Evolutionary conservation across 2,113 vertebrate genomes (phyloP).

Genomic region (Pelvicachromis taeniatus): DNA sequence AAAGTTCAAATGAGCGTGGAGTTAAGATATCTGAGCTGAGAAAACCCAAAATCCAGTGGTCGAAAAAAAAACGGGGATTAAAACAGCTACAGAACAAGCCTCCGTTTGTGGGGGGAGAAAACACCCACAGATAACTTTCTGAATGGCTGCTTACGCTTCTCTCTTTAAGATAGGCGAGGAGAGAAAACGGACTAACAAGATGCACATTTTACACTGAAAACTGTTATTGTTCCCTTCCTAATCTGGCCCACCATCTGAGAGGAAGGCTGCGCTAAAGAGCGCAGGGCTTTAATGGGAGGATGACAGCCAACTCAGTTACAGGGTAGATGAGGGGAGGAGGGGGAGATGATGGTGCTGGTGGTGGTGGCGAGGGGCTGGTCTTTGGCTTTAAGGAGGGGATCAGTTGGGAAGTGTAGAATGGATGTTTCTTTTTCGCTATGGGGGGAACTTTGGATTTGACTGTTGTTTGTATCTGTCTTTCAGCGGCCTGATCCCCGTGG

Average conservation of each 20-base stretch:
- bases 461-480: slow-evolving; percentile 98
- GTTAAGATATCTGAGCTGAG: not conserved
- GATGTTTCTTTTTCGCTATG: slow-evolving; percentile 89
- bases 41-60: not conserved
- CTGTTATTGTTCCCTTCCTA: slow-evolving; percentile 92
- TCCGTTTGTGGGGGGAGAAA: slow-evolving; percentile 73
- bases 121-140: slow-evolving; percentile 84
- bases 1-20: not conserved
- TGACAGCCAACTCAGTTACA: slow-evolving; percentile 86
- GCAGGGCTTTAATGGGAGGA: slow-evolving; percentile 83
- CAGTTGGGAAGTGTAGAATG: slow-evolving; percentile 98
- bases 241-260: slow-evolving; percentile 98
- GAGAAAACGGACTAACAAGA: slow-evolving; percentile 79
- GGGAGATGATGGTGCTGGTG: slow-evolving; percentile 37
- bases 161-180: slow-evolving; percentile 41
- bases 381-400: slow-evolving; percentile 87
- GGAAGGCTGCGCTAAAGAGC: slow-evolving; percentile 80
- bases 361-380: slow-evolving; percentile 56
- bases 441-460: slow-evolving; percentile 89
- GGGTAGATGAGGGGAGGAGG: slow-evolving; percentile 69
- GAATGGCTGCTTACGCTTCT: slow-evolving; percentile 69
- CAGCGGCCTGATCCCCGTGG: slow-evolving; percentile 87
- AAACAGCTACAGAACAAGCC: slow-evolving; percentile 31
- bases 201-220: slow-evolving; percentile 98
- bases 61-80: slow-evolving; percentile 44